A percentile compares a stretch with the other conserved stretches of the same genome.
These are phyloP conservation scores for Peromyscus aztecus DNA, from an alignment of 2,797 vertebrate species.

Conservation along the genomic window DNA sequence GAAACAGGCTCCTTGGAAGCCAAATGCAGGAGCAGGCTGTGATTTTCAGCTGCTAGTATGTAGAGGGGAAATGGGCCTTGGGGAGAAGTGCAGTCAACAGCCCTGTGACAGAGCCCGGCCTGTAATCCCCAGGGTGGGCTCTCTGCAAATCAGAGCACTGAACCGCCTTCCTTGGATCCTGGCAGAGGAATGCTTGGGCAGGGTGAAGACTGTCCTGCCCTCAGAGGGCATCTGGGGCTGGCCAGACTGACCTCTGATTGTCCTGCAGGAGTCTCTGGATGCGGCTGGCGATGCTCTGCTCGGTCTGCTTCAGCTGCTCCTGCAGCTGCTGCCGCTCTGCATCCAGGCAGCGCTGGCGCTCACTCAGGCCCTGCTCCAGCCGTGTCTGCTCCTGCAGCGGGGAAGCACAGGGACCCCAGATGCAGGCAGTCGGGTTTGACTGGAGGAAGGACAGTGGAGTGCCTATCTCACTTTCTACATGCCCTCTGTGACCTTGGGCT, in stretches of 20 bases:
- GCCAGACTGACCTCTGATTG: constrained; percentile 89
- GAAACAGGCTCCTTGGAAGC: not conserved
- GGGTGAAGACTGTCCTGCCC: not conserved
- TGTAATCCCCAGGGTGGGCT: not conserved
- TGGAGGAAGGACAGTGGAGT: not conserved
- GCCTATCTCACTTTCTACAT: not conserved
- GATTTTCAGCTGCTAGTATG: not conserved
- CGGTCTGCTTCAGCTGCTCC: constrained; percentile 91
- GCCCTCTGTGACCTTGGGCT: not conserved
- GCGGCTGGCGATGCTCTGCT: constrained; percentile 89
- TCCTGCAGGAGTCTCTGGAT: constrained; percentile 93
- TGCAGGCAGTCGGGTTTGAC: accelerated
- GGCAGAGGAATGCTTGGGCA: not conserved
- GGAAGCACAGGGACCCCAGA: not conserved
- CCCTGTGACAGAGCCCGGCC: not conserved
- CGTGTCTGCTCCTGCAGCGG: constrained; percentile 92
- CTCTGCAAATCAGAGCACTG: not conserved
- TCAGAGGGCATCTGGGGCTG: accelerated
- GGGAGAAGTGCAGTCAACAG: not conserved
- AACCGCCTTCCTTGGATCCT: not conserved
- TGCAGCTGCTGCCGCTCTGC: constrained; percentile 91
- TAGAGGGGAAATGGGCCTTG: accelerated
- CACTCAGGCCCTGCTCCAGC: constrained; percentile 91
- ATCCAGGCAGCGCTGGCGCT: constrained; percentile 92
- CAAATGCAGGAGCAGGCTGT: not conserved